Evolutionary conservation across 2,797 vertebrate species (phyloP), one percentile per base, ranked within the genome.

Genomic region (Malurus splendens): DNA sequence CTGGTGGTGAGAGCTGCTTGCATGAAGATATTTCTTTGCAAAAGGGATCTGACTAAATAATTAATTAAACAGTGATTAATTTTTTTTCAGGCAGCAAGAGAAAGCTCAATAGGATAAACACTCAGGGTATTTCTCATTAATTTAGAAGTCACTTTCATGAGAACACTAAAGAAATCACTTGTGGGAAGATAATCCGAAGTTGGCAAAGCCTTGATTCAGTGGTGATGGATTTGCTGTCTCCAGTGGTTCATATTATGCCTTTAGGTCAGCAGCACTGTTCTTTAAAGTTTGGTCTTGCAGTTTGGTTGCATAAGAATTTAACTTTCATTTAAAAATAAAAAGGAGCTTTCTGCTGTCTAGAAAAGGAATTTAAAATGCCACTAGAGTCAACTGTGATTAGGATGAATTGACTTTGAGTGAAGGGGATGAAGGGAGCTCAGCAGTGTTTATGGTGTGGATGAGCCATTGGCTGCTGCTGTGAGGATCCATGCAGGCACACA

Each of bases 101-200:
- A 64, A 73, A 39, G 48, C 79, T 92, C 62, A 54, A 50, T 67
- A 79, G 71, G 52, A 89, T 83, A 93, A 91, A 92, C 74, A 94
- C 33, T 66, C 65, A 42, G 70, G 56, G 36, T 83, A 76, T 83
- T 92, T 87, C 70, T 94, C 73, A 72, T 75, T 93, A 92, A 91
- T 95, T 92, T 90, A 86, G 50, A 91, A 94, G 90, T 90, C 64
- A 61, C 60, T 94, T 93, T 90, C 79, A 83, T 86, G 60, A 87
- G 80, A 93, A 86, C 82, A 92, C 57, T 90, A 84, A 89, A 83
- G 73, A 90, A 92, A 86, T 78, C 52, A 38, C 73, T 92, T 89
- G 89, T 83, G 76, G 79, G 71, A 82, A 89, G 89, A 73, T 59
- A 89, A 93, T 83, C 45, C 12, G 0, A 87, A 85, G 27, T 89